Evolutionary conservation across 2,888 invertebrate genomes (phyloP).

Genomic region (Anarsia innoxiella): DNA sequence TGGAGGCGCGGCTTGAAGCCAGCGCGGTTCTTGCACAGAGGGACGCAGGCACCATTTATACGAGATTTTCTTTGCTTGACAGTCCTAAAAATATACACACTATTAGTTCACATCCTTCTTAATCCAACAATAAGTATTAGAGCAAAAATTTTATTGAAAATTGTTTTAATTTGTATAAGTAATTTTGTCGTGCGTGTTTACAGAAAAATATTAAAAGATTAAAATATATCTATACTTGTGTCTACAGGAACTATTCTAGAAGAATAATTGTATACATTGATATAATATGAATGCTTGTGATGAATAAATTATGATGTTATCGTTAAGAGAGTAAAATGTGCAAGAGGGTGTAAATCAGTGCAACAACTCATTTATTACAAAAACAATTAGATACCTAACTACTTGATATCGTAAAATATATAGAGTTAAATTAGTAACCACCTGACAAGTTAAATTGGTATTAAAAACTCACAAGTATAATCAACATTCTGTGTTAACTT

Average conservation of each 20-base stretch:
- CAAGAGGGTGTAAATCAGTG: not conserved
- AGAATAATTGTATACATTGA: too few species aligned
- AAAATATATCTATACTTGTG: too few species aligned
- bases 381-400: not conserved
- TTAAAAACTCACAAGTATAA: not conserved
- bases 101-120: not conserved
- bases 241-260: too few species aligned
- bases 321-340: not conserved
- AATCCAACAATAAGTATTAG: too few species aligned
- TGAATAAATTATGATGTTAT: too few species aligned
- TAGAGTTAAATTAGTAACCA: not conserved
- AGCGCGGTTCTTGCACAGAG: conserved; percentile 32
- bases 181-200: too few species aligned
- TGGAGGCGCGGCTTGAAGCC: too few species aligned
- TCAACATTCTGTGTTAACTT: conserved; percentile 11
- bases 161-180: too few species aligned
- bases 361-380: not conserved
- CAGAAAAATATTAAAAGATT: too few species aligned
- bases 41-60: conserved; percentile 53
- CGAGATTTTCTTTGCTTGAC: conserved; percentile 47
- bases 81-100: conserved; percentile 26
- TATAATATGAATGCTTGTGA: too few species aligned
- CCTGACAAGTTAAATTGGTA: not conserved
- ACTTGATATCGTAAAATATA: not conserved
- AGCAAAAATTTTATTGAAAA: too few species aligned